These are phyloP conservation scores for Microtus ochrogaster DNA, from an alignment of 2,113 vertebrate genomes.

Conservation along the genomic window DNA sequence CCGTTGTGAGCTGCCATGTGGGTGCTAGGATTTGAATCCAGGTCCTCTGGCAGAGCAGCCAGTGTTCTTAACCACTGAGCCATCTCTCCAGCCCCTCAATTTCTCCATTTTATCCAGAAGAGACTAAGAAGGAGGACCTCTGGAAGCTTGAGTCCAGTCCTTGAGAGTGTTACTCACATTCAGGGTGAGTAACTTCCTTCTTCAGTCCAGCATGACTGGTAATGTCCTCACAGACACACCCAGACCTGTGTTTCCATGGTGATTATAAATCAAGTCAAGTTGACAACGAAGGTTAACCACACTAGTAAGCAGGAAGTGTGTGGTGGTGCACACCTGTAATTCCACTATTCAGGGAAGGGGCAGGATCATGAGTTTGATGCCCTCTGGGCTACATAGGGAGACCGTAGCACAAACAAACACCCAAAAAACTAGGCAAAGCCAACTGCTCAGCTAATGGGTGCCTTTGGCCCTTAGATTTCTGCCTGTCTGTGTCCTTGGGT, in stretches of 20 bases:
- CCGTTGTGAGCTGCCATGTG: neutral
- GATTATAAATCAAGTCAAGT: neutral
- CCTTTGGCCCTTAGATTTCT: neutral
- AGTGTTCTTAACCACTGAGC: neutral
- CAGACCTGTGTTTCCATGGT: neutral
- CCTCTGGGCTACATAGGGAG: neutral
- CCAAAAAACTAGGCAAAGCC: neutral
- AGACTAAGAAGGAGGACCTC: neutral
- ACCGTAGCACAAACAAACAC: neutral
- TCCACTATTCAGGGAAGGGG: neutral
- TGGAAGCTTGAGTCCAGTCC: neutral
- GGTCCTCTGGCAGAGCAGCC: neutral
- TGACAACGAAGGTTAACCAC: neutral
- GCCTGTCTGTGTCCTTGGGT: neutral
- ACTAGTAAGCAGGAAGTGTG: neutral
- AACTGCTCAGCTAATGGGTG: neutral
- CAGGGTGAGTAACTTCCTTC: neutral
- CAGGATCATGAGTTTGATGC: neutral
- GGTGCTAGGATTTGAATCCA: neutral
- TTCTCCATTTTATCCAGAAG: neutral
- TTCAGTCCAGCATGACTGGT: neutral
- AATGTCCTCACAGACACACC: neutral
- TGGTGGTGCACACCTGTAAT: neutral
- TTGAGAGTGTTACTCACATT: too few species aligned
- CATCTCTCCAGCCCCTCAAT: neutral